Base-by-base conservation (phyloP, 2,113 vertebrate genomes). In the Cephalopterus ornatus region DNA sequence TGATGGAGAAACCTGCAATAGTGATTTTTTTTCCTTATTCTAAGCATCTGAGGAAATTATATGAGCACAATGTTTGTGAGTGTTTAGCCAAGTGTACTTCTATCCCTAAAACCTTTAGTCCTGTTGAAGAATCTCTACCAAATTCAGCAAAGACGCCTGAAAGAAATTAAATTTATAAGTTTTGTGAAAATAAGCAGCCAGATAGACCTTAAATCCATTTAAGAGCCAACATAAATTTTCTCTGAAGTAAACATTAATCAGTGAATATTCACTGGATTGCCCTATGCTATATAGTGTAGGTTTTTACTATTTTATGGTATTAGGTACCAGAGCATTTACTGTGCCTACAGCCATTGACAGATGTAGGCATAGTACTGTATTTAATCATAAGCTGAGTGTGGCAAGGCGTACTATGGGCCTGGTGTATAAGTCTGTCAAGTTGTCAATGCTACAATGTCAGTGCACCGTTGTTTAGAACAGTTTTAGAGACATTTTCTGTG, bases 341-440 rank as follows among this genome's bases (percentile, higher is more conserved):
- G 5, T 2, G 1, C 18, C 6, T 27, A 1, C 9, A 56, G 27
- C 7, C 18, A 9, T 6, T n/a, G 75, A 44, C 59, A 70, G 33
- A 26, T 0, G 1, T 6, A 12, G 30, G 18, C 27, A 12, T 49
- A 24, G 6, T 35, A 59, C 24, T 11, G 13, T 18, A 37, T 14
- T 53, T 17, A 6, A n/a, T 4, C 10, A 7, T 14, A 17, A 30
- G 1, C 8, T 44, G 53, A 41, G 24, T 6, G 24, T 72, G 39
- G 5, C n/a, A 49, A 37, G 15, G 4, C 58, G 6, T 14, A 1
- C 35, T 8, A 0, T 7, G 46, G 12, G 9, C 18, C 56, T 42
- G 22, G 23, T 0, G 1, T 32, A 20, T 44, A 14, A 44, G 18
- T 35, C 62, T 62, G n/a, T 14, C 26, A 26, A 24, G 33, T 11